phyloP scores from a whole-genome alignment of 2,888 invertebrate genomes.

The Sericinus montela region DNA sequence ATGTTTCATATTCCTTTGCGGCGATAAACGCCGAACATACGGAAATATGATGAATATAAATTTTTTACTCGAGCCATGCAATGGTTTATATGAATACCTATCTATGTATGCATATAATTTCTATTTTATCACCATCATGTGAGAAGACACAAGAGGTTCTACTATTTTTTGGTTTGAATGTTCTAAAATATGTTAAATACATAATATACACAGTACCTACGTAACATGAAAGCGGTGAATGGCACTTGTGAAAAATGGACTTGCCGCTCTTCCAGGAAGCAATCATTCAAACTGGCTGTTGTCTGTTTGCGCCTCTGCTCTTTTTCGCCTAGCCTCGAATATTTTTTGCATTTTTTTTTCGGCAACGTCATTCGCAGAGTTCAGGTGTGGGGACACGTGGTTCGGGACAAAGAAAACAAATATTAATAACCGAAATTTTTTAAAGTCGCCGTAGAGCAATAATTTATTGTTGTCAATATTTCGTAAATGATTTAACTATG shows the following conservation, averaged over 20 bases:
- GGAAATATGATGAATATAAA: no score
- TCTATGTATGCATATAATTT: no score
- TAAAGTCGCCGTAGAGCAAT: slow-evolving; percentile 56
- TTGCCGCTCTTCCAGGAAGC: slow-evolving; percentile 78
- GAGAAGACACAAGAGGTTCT: no score
- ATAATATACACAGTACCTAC: slow-evolving; percentile 62
- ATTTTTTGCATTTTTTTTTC: slow-evolving; percentile 65
- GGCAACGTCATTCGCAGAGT: slow-evolving; percentile 72
- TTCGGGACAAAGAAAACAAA: slow-evolving; percentile 72
- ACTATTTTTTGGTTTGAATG: no score
- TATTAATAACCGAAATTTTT: slow-evolving; percentile 79
- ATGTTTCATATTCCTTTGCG: no score
- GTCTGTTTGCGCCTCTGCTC: slow-evolving; percentile 77
- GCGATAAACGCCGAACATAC: no score
- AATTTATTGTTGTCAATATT: slow-evolving; percentile 77
- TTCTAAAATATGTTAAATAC: no score
- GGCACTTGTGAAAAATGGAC: slow-evolving; percentile 80
- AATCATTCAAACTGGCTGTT: slow-evolving; percentile 79
- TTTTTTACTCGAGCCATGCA: no score
- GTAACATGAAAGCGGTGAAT: slow-evolving; percentile 75
- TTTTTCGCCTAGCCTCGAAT: slow-evolving; percentile 63
- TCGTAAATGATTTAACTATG: slow-evolving; percentile 77
- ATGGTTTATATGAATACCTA: no score
- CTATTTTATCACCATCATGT: no score
- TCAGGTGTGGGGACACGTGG: slow-evolving; percentile 78